phyloP scores from a whole-genome alignment of 2,113 vertebrate species.

The Salvator merianae region DNA sequence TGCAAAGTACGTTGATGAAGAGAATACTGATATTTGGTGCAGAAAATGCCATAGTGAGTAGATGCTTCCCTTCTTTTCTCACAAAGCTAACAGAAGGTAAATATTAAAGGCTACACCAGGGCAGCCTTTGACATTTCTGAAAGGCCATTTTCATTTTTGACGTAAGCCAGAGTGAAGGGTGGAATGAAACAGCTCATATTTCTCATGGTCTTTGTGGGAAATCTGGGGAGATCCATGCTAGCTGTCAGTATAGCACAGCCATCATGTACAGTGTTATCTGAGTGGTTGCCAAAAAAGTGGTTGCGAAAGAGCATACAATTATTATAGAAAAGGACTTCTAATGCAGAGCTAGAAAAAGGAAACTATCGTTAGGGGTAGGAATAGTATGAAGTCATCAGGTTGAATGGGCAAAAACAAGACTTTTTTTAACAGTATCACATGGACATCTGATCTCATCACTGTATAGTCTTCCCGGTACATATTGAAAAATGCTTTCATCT shows the following conservation, averaged over 20 bases:
- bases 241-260: neutral
- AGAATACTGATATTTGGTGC: slow-evolving; percentile 1
- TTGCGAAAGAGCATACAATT: slow-evolving; percentile 4
- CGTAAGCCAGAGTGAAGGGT: neutral
- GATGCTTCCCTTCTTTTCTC: slow-evolving; percentile 4
- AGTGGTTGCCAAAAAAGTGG: neutral
- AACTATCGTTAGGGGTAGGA: neutral
- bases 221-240: neutral
- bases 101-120: neutral
- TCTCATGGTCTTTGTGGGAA: neutral
- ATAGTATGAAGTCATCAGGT: neutral
- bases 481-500: neutral
- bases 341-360: neutral
- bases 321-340: neutral
- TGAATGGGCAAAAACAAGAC: neutral
- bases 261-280: neutral
- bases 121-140: slow-evolving; percentile 15
- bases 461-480: neutral
- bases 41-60: slow-evolving; percentile 16
- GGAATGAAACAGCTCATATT: neutral
- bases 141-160: slow-evolving; percentile 14
- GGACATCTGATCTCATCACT: neutral
- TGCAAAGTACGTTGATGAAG: neutral
- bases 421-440: neutral
- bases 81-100: slow-evolving; percentile 24